These are phyloP conservation scores for Callionymus lyra DNA, from an alignment of 2,113 vertebrate genomes.

Conservation along the genomic window DNA sequence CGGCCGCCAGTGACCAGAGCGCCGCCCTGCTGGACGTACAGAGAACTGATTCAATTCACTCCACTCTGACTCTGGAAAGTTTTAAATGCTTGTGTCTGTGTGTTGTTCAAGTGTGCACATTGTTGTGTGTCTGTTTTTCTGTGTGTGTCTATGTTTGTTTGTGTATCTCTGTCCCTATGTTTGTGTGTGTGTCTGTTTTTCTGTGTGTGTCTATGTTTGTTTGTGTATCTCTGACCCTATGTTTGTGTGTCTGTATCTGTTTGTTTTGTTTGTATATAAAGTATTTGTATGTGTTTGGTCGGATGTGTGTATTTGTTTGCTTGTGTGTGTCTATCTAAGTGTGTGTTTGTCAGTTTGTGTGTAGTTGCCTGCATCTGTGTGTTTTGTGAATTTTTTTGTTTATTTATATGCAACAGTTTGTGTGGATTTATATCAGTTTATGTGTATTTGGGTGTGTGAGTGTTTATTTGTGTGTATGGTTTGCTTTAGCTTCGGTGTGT, in stretches of 20 bases:
- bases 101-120: neutral
- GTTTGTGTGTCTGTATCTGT: neutral
- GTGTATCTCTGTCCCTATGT: no score
- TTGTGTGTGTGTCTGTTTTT: neutral
- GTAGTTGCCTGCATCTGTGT: neutral
- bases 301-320: neutral
- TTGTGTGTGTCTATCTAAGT: neutral
- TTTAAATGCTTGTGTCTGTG: neutral
- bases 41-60: neutral
- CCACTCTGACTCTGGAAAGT: neutral
- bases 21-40: neutral
- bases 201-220: neutral
- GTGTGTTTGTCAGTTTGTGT: neutral
- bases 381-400: neutral
- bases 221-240: neutral
- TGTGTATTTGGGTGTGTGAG: constrained; percentile 5
- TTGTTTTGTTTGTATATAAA: no score
- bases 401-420: neutral
- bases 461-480: constrained; percentile 37
- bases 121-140: constrained; percentile 2
- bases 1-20: neutral
- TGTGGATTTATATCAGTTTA: constrained; percentile 5
- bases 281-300: neutral
- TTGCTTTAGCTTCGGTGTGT: no score
- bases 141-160: neutral